Base-by-base conservation (phyloP, 2,797 vertebrate genomes). In the Miichthys miiuy region DNA sequence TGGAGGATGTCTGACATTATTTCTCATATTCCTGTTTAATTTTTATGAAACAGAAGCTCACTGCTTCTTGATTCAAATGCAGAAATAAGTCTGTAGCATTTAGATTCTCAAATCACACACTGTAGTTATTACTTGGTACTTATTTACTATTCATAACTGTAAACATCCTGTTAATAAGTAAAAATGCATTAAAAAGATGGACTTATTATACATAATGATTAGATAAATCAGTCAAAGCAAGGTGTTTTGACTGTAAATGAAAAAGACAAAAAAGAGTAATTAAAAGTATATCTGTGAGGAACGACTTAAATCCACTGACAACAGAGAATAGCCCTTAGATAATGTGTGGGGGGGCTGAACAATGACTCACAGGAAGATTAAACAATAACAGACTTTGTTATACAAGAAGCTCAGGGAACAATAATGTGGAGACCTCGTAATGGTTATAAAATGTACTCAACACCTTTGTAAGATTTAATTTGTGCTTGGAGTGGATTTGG, bases 331-430 rank as follows among this genome's bases (percentile, higher is more conserved):
- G 75, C 52, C 76, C 38, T 80, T 62, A 62, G 68, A 77, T 73
- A 67, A 74, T 27, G 57, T 79, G 84, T 56, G 84, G 72, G 79
- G 79, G 79, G 80, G 14, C 38, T 57, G 81, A 80, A 41, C 6
- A 48, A 74, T 89, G 86, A 88, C 61, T 89, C 86, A 85, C 55
- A 5, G 57, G 52, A 82, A 10, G 27, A 81, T 63, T 41, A 41
- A 80, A 79, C 68, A 86, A 66, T 47, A 63, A 51, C 55, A 7
- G 38, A 75, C 75, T 65, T 65, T 84, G 79, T 88, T 86, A 83
- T 52, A 80, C 60, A 87, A 87, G 72, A 71, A 58, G 72, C 34
- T 62, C 34, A 27, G 1, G 46, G 72, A 71, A 58, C 56, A 64
- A 79, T 27, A 68, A 46, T 56, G 20, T 21, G 11, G 25, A 3